Evolutionary conservation across 2,797 vertebrate genomes (phyloP).

Genomic region (Bradypus variegatus): DNA sequence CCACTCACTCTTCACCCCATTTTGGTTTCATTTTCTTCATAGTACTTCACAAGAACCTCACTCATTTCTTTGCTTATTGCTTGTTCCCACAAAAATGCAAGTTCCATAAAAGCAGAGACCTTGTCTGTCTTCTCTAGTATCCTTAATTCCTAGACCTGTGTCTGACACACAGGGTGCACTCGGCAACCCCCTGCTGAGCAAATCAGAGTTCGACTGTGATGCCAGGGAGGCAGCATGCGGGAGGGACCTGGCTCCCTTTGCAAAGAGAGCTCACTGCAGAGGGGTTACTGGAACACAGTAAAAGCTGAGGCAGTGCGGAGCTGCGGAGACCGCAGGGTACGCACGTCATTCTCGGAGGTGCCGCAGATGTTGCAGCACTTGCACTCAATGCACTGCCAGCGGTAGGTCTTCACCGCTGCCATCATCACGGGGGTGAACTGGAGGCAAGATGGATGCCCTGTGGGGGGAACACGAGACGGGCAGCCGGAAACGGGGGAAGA

Average conservation of each 20-base stretch:
- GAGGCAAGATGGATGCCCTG: constrained; percentile 92
- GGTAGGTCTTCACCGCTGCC: constrained; percentile 95
- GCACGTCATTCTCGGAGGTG: constrained; percentile 93
- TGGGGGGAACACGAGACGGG: background rate
- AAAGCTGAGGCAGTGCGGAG: constrained; percentile 66
- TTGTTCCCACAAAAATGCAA: background rate
- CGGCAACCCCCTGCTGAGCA: background rate
- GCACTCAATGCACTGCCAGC: constrained; percentile 98
- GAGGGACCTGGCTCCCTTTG: background rate
- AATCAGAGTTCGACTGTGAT: background rate
- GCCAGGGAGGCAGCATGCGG: background rate
- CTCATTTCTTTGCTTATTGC: background rate
- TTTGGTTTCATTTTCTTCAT: background rate
- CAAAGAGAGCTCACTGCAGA: background rate
- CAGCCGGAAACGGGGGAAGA: background rate
- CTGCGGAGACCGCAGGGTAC: constrained; percentile 53
- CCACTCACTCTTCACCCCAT: background rate
- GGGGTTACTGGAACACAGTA: background rate
- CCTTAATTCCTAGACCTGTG: background rate
- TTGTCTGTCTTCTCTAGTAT: background rate
- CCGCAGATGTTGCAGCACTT: constrained; percentile 98
- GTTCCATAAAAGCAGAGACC: too few relatives aligned
- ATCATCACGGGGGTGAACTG: constrained; percentile 97
- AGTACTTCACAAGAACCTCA: background rate
- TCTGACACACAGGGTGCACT: background rate